These are phyloP conservation scores for Camponotus vicinus DNA, from an alignment of 1,140 invertebrate species.

Conservation along the genomic window DNA sequence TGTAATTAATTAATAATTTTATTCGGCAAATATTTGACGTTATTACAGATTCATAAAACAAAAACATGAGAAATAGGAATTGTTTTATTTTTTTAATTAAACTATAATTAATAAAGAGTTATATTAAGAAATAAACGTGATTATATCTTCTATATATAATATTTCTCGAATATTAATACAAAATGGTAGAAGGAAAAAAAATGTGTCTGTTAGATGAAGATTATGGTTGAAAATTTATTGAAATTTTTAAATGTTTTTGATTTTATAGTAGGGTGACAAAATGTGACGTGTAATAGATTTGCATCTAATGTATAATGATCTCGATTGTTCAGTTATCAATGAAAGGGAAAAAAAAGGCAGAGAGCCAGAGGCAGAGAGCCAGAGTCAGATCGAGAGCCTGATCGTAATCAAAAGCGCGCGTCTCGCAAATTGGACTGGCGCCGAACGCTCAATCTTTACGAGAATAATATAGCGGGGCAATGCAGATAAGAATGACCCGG, in stretches of 20 bases:
- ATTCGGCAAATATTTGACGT: background rate
- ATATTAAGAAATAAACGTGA: background rate
- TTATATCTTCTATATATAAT: no score
- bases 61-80: no score
- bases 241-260: background rate
- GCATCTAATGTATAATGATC: background rate
- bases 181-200: background rate
- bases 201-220: background rate
- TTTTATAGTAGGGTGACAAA: background rate
- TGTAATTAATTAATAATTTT: no score
- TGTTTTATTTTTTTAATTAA: background rate
- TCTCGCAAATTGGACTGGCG: conserved; percentile 65
- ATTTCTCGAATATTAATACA: background rate
- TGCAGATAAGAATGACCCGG: conserved; percentile 54
- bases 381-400: background rate
- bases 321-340: background rate
- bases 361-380: background rate
- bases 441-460: conserved; percentile 55
- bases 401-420: conserved; percentile 34
- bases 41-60: background rate
- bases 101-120: background rate
- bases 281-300: background rate
- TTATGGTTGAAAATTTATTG: no score
- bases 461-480: conserved; percentile 29
- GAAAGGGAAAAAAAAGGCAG: no score